Percentiles rank a stretch among this genome's conserved stretches.
These are phyloP conservation scores for Catagonus wagneri DNA, from an alignment of 2,113 vertebrate species.

Conservation along the genomic window DNA sequence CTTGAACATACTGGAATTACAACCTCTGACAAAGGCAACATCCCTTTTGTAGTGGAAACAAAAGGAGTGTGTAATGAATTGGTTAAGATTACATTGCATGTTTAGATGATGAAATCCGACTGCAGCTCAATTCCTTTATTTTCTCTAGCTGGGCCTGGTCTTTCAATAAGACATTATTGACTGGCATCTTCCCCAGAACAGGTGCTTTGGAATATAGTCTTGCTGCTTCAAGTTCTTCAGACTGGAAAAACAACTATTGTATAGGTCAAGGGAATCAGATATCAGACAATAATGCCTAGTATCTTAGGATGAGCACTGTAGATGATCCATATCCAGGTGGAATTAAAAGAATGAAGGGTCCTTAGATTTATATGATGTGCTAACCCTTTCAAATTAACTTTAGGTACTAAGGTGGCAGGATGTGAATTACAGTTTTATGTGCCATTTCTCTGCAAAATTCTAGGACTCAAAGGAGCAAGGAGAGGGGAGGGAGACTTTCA, in stretches of 20 bases:
- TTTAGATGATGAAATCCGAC: conserved; percentile 77
- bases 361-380: neutral
- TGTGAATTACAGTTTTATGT: conserved; percentile 15
- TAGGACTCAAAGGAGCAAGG: neutral
- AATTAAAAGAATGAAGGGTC: neutral
- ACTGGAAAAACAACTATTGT: conserved; percentile 24
- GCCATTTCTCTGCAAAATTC: neutral
- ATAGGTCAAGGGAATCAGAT: conserved; percentile 37
- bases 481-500: neutral
- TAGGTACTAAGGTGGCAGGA: neutral
- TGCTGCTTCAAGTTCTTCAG: conserved; percentile 69
- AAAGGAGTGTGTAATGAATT: conserved; percentile 81
- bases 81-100: conserved; percentile 70
- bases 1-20: conserved; percentile 83
- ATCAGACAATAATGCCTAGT: neutral
- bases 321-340: neutral
- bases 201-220: conserved; percentile 71
- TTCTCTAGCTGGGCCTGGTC: conserved; percentile 71
- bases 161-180: conserved; percentile 76
- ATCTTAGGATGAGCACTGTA: neutral
- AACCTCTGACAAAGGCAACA: conserved; percentile 84
- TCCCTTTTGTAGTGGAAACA: conserved; percentile 85
- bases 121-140: conserved; percentile 73
- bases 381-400: conserved; percentile 40
- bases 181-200: conserved; percentile 74